Evolutionary conservation across 1,140 invertebrate genomes (phyloP).

Genomic region (Drosophila azteca): DNA sequence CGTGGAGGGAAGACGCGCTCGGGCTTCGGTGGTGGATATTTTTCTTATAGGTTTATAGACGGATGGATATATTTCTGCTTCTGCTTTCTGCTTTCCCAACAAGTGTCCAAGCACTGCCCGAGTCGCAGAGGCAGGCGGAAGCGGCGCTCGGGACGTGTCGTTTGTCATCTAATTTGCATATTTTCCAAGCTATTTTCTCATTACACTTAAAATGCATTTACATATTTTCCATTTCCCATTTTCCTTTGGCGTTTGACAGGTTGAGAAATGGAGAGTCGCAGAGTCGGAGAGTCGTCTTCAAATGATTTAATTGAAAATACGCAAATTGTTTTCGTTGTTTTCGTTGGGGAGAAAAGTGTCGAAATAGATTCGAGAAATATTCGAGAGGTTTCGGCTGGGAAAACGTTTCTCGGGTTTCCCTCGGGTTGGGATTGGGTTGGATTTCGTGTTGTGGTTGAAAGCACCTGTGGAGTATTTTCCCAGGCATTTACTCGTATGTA

Average conservation of each 20-base stretch:
- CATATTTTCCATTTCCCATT: slow-evolving; percentile 36
- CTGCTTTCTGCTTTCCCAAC: slow-evolving; percentile 52
- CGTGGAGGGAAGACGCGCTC: slow-evolving; percentile 13
- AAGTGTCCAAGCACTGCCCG: slow-evolving; percentile 61
- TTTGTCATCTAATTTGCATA: slow-evolving; percentile 71
- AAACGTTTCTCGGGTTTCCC: slow-evolving; percentile 10
- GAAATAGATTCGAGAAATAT: slow-evolving; percentile 40
- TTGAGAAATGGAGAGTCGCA: slow-evolving; percentile 23
- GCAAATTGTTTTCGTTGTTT: slow-evolving; percentile 60
- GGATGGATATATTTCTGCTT: slow-evolving; percentile 5
- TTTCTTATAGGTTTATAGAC: slow-evolving; percentile 2
- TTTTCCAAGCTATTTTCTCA: slow-evolving; percentile 51
- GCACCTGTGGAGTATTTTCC: slow-evolving; percentile 28
- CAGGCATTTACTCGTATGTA: slow-evolving; percentile 19
- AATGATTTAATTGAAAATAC: slow-evolving; percentile 66
- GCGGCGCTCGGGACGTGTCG: slow-evolving; percentile 72
- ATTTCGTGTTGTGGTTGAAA: slow-evolving; percentile 30
- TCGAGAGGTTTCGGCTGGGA: slow-evolving; percentile 21
- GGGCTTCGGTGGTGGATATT: slow-evolving; percentile 36
- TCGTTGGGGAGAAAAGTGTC: slow-evolving; percentile 23
- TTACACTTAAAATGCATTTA: slow-evolving; percentile 48
- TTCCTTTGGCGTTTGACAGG: slow-evolving; percentile 50
- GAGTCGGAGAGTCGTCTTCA: slow-evolving; percentile 30
- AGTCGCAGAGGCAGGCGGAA: slow-evolving; percentile 48
- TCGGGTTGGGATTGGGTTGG: slow-evolving; percentile 17